phyloP scores from a whole-genome alignment of 2,797 vertebrate genomes.

The Cuniculus paca region DNA sequence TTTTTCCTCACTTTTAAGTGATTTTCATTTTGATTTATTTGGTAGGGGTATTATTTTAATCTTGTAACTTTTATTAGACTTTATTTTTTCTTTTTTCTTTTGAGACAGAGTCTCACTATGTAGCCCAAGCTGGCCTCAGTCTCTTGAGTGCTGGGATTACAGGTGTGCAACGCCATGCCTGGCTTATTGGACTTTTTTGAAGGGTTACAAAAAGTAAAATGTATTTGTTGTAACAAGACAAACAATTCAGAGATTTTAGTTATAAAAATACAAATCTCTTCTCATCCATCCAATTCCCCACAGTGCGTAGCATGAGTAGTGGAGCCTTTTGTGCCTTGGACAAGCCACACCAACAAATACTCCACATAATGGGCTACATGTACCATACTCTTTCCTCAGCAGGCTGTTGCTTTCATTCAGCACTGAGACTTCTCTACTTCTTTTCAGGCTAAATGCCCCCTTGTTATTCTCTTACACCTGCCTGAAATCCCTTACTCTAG shows the following conservation, averaged over 20 bases:
- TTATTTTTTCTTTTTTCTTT: too few species aligned
- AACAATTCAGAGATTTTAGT: constrained; percentile 34
- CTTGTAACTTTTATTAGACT: background rate
- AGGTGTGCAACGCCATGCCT: too few species aligned
- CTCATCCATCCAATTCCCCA: background rate
- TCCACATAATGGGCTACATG: too few species aligned
- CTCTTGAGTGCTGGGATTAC: too few species aligned
- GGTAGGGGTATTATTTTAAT: background rate
- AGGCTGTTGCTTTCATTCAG: background rate
- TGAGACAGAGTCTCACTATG: too few species aligned
- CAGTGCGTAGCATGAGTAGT: background rate
- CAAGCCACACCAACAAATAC: background rate
- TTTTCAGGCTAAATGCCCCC: background rate
- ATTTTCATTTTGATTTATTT: constrained; percentile 32
- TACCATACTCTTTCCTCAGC: background rate
- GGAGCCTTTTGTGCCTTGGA: background rate
- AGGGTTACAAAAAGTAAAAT: background rate
- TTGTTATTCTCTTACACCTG: background rate
- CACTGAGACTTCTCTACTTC: background rate
- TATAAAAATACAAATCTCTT: background rate
- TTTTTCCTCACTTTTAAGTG: background rate
- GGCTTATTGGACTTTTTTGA: background rate
- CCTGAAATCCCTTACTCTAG: background rate
- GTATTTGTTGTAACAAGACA: background rate
- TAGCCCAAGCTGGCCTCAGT: too few species aligned